Conservation (phyloP, 2,113 vertebrate species). For the Xiphophorus couchianus region DNA sequence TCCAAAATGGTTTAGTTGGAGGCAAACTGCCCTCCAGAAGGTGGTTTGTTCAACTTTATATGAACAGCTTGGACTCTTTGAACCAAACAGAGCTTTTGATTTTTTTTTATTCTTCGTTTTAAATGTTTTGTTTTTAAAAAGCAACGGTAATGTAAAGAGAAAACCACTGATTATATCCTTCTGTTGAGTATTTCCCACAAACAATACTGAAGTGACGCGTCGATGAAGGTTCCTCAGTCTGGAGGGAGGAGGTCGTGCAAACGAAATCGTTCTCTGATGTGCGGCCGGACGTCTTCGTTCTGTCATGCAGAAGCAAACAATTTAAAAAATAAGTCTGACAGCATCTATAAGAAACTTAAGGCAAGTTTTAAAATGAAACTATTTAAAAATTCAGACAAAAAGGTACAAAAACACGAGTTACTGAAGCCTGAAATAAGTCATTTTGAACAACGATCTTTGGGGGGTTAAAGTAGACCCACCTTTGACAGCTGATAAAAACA, state of each 20-base stretch:
- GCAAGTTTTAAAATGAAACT: not conserved
- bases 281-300: conserved; percentile 97
- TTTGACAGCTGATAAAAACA: no score
- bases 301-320: conserved; percentile 48
- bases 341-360: no score
- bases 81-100: conserved; percentile 16
- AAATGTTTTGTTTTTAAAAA: conserved; percentile 27
- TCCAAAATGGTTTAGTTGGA: conserved; percentile 40
- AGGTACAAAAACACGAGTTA: not conserved
- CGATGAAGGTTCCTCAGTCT: conserved; percentile 80
- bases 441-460: no score
- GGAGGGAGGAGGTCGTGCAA: conserved; percentile 97
- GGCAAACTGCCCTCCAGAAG: conserved; percentile 50
- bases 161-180: conserved; percentile 44
- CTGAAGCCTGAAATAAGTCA: no score
- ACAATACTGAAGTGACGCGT: not conserved
- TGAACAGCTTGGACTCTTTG: conserved; percentile 48
- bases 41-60: conserved; percentile 21
- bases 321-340: not conserved
- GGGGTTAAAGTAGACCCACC: not conserved
- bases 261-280: conserved; percentile 95
- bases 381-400: not conserved
- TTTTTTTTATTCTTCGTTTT: conserved; percentile 2
- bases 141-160: conserved; percentile 45
- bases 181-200: not conserved